These are phyloP conservation scores for Isurus oxyrinchus DNA, from an alignment of 2,113 vertebrate species.

Conservation along the genomic window DNA sequence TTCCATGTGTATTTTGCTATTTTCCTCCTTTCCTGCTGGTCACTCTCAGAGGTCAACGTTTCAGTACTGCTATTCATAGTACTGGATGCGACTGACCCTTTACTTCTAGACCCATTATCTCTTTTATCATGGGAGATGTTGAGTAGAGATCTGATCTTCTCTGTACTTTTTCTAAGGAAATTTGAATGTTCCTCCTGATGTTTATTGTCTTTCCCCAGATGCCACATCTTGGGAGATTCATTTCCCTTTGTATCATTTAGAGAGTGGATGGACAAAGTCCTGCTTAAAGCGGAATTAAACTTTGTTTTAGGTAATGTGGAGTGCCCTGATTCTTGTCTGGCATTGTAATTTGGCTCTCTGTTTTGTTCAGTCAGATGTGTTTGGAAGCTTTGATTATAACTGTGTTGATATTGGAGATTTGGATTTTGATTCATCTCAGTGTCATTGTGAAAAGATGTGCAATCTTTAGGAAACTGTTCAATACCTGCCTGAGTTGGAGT, in stretches of 20 bases:
- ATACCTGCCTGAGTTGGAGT: background rate
- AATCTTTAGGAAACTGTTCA: background rate
- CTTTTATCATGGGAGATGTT: constrained; percentile 77
- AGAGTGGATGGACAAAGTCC: constrained; percentile 66
- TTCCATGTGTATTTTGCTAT: background rate
- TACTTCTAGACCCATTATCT: constrained; percentile 61
- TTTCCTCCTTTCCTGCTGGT: constrained; percentile 58
- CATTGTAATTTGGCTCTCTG: constrained; percentile 56
- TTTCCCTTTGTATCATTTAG: constrained; percentile 58
- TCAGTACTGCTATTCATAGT: constrained; percentile 73
- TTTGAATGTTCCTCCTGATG: constrained; percentile 55
- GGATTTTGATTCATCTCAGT: background rate
- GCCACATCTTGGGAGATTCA: constrained; percentile 52
- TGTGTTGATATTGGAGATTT: background rate
- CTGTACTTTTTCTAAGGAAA: constrained; percentile 74
- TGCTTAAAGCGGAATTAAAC: constrained; percentile 53
- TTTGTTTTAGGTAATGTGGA: constrained; percentile 37
- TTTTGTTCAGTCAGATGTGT: constrained; percentile 50
- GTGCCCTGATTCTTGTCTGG: constrained; percentile 50
- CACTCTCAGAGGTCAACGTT: constrained; percentile 69
- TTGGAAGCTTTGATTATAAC: background rate
- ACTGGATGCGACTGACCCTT: constrained; percentile 57
- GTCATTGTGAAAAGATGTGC: background rate
- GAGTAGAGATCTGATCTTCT: constrained; percentile 76
- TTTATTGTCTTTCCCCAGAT: constrained; percentile 54